phyloP scores from a whole-genome alignment of 2,113 vertebrate species.

The Lichenostomus cassidix region DNA sequence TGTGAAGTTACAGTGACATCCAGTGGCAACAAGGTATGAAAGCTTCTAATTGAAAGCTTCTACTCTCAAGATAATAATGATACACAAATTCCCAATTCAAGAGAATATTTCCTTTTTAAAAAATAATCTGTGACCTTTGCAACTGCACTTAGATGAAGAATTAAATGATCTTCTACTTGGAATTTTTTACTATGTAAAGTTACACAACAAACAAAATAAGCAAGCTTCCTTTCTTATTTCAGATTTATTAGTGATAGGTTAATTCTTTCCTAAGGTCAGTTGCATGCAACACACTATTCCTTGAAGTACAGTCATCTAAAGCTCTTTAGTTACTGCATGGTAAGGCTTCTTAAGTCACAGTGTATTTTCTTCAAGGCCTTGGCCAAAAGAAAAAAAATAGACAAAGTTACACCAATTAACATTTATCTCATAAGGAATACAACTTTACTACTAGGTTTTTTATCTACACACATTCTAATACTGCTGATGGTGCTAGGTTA shows the following conservation, averaged over 20 bases:
- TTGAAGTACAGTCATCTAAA: conserved; percentile 78
- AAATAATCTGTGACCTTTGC: conserved; percentile 28
- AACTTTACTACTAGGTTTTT: conserved; percentile 73
- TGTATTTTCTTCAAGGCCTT: conserved; percentile 80
- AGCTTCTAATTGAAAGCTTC: not conserved
- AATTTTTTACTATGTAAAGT: not conserved
- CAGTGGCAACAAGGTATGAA: conserved; percentile 39
- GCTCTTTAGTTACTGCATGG: conserved; percentile 75
- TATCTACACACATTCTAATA: conserved; percentile 84
- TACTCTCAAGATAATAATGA: not conserved
- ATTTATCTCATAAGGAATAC: conserved; percentile 75
- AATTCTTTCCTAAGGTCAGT: conserved; percentile 82
- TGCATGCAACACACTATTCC: conserved; percentile 91
- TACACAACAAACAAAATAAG: conserved; percentile 55
- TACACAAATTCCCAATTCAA: not conserved
- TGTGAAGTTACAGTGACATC: conserved; percentile 62
- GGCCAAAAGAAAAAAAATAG: conserved; percentile 71
- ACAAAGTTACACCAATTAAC: conserved; percentile 73
- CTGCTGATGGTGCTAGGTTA: conserved; percentile 76
- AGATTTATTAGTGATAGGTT: conserved; percentile 76
- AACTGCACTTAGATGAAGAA: conserved; percentile 70
- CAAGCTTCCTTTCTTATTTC: conserved; percentile 61
- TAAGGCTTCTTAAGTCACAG: conserved; percentile 92
- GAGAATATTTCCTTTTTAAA: not conserved
- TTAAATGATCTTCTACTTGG: conserved; percentile 22